phyloP scores from a whole-genome alignment of 2,888 invertebrate genomes.

The Pollenia griseotomentosa region DNA sequence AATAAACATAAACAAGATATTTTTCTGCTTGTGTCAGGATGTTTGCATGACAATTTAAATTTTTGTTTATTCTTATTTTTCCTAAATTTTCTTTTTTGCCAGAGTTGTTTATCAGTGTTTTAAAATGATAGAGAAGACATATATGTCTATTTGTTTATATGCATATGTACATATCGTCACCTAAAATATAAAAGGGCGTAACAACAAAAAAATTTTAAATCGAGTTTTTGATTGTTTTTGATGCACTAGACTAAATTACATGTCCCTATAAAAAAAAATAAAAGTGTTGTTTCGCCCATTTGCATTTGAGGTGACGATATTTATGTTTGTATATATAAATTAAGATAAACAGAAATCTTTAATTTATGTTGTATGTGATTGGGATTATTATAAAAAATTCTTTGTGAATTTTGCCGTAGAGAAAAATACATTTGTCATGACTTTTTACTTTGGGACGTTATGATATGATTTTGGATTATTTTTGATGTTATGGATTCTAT shows the following conservation, averaged over 20 bases:
- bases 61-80: conserved; percentile 29
- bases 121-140: neutral
- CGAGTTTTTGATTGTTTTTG: too few relatives aligned
- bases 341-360: conserved; percentile 6
- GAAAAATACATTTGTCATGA: too few relatives aligned
- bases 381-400: neutral
- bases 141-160: neutral
- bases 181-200: too few relatives aligned
- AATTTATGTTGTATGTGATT: conserved; percentile 14
- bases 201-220: too few relatives aligned
- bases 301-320: neutral
- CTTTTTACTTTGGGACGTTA: too few relatives aligned
- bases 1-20: neutral
- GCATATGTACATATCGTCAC: too few relatives aligned
- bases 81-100: neutral
- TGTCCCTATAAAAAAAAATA: too few relatives aligned
- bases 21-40: conserved; percentile 41
- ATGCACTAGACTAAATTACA: too few relatives aligned
- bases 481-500: too few relatives aligned
- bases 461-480: too few relatives aligned
- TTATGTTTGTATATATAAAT: neutral
- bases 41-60: conserved; percentile 59
- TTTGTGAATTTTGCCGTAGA: too few relatives aligned
- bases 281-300: too few relatives aligned
- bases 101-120: conserved; percentile 25